Evolutionary conservation across 2,113 vertebrate genomes (phyloP), one percentile per base, ranked within the genome.

Genomic region (Ophiodon elongatus): DNA sequence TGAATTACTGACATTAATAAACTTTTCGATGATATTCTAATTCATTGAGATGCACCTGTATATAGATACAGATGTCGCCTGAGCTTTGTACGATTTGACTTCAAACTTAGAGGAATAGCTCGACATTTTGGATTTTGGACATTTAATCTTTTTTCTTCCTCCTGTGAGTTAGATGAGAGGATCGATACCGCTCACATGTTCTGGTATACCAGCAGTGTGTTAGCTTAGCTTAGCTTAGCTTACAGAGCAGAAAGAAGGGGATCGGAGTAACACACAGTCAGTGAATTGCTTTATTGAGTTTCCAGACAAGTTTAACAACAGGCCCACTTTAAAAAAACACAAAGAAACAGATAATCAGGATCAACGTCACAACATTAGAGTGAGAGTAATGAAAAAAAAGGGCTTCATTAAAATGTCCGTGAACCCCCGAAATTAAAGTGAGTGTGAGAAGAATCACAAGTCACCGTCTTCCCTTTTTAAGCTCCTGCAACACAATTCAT

Each of bases 241-340:
- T 52, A 19, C 45, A 19, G 45, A 5, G 45, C 45, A 47, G 45
- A 47, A 47, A 19, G 14, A 19, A 15, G 45, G 45, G 45, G 15
- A 10, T 9, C 15, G 25, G 56, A 25, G 59, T 31, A 29, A 72
- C 52, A 8, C 14, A 45, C 43, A 56, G 77, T 91, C 89, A 65
- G 93, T 94, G 91, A 93, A 92, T 91, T 89, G 91, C 92, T 95
- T 95, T 95, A 95, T 94, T 95, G 91, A 91, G 81, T 94, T 94
- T 90, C 85, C 92, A 92, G 92, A 95, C 92, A 91, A 93, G 80
- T 91, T 89, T 83, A 93, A 92, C 92, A 90, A 93, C 92, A 92
- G 86, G 89, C 89, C 91, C 94, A 95, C 93, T 92, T 90, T 52
- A 89, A 91, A 93, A 92, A 88, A 80, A 74, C 73, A 84, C 57